Evolutionary conservation across 2,797 vertebrate genomes (phyloP).

Genomic region (Anguilla marmorata): DNA sequence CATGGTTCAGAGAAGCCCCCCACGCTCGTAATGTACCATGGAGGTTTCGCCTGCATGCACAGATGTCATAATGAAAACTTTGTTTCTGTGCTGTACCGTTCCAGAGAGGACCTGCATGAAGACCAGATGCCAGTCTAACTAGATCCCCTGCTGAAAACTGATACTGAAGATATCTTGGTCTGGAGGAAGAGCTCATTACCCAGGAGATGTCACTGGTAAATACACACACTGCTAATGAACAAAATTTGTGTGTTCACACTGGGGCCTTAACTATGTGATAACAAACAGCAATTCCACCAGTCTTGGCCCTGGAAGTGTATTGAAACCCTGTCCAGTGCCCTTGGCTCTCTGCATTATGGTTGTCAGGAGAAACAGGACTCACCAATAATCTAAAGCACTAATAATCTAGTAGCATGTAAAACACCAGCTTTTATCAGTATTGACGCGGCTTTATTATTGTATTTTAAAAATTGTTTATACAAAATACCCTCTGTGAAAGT

Average conservation of each 20-base stretch:
- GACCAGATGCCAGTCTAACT: not conserved
- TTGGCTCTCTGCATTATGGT: not conserved
- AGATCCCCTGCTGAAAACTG: not conserved
- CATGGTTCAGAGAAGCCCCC: not conserved
- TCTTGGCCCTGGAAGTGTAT: not conserved
- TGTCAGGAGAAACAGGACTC: not conserved
- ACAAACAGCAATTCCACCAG: not conserved
- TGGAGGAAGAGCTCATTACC: constrained; percentile 1
- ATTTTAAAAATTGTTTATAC: not conserved
- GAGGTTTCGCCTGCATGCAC: not conserved
- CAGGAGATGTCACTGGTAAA: not conserved
- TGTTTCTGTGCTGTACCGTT: not conserved
- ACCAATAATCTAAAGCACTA: not conserved
- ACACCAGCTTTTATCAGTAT: not conserved
- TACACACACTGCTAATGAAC: not conserved
- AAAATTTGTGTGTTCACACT: not conserved
- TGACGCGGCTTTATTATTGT: not conserved
- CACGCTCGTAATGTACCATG: not conserved
- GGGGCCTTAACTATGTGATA: constrained; percentile 19
- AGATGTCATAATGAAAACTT: not conserved
- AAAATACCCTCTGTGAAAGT: not conserved
- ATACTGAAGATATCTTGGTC: constrained; percentile 1
- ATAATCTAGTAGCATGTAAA: not conserved
- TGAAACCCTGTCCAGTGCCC: not conserved
- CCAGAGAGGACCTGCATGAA: not conserved